These are phyloP conservation scores for Rhizomys pruinosus DNA, from an alignment of 2,113 vertebrate genomes.

Conservation along the genomic window DNA sequence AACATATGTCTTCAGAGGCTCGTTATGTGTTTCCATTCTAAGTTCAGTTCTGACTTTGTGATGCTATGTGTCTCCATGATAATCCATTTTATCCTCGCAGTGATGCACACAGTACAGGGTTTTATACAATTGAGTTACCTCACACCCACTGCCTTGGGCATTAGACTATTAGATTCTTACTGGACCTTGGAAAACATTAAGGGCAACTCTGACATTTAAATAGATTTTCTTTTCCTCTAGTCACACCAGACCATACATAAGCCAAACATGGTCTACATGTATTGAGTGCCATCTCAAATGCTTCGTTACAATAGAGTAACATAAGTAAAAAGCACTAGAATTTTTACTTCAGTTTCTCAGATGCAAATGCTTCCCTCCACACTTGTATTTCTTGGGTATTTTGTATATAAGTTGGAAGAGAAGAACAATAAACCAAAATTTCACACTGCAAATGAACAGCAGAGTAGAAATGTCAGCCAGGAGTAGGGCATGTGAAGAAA, in stretches of 20 bases:
- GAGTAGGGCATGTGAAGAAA: background rate
- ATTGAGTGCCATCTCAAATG: background rate
- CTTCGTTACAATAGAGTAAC: background rate
- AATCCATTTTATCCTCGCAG: background rate
- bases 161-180: background rate
- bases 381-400: background rate
- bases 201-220: constrained; percentile 6
- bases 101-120: background rate
- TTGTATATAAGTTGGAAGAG: background rate
- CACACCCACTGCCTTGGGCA: background rate
- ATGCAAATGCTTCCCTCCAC: background rate
- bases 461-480: background rate
- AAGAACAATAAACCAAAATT: background rate
- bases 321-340: background rate
- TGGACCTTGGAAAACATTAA: background rate
- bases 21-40: background rate
- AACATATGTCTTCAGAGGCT: background rate
- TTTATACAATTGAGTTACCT: background rate
- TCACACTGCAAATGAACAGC: background rate
- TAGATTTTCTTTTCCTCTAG: background rate
- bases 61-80: background rate
- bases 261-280: background rate
- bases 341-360: background rate
- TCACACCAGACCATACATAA: background rate
- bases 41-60: background rate